Evolutionary conservation across 2,888 invertebrate genomes (phyloP).

Genomic region (Folsomia candida): DNA sequence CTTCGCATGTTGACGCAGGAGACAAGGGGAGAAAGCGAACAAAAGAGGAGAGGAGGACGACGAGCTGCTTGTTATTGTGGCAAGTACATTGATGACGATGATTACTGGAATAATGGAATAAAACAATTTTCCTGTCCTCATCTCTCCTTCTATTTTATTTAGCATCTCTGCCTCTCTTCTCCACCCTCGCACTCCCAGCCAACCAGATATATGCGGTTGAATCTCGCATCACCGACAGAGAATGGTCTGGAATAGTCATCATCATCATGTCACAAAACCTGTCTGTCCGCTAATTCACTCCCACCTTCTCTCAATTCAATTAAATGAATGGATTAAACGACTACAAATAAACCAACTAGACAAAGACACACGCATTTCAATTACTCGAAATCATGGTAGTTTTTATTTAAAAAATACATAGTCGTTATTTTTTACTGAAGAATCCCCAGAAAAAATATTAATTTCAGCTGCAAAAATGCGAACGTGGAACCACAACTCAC

Average conservation of each 20-base stretch:
- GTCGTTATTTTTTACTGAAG: no score
- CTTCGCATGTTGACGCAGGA: no score
- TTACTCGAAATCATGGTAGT: no score
- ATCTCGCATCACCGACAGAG: no score
- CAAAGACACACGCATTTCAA: no score
- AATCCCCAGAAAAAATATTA: no score
- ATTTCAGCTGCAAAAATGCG: no score
- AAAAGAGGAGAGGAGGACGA: not conserved
- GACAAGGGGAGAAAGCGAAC: not conserved
- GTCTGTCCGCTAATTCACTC: not conserved
- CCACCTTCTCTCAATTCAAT: not conserved
- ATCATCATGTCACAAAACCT: no score
- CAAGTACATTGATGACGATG: conserved; percentile 16
- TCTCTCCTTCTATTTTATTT: not conserved
- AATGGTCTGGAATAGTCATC: no score
- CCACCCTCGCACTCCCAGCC: not conserved
- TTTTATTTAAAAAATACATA: no score
- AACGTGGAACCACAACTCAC: no score
- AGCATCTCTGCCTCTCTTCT: not conserved
- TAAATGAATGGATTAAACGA: not conserved
- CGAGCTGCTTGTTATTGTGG: not conserved
- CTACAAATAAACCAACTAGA: not conserved
- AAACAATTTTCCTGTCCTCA: conserved; percentile 18
- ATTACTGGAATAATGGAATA: conserved; percentile 17
- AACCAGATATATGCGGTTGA: not conserved